A percentile compares a stretch with the other conserved stretches of the same genome.
Evolutionary conservation across 2,888 invertebrate species (phyloP).

Genomic region (Polydrusus cervinus): DNA sequence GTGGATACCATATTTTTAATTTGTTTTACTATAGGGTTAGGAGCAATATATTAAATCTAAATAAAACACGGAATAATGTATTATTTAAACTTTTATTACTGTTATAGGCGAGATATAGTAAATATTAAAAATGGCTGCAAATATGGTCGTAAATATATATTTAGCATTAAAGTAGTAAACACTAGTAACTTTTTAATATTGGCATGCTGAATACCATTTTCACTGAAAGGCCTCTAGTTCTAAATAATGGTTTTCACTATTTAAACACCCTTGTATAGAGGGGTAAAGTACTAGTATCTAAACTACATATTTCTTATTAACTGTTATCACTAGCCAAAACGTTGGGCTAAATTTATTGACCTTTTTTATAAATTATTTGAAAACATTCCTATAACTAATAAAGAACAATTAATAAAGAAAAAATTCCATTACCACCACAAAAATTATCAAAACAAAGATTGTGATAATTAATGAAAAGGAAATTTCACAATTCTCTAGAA

Average conservation of each 20-base stretch:
- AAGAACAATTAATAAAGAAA: no score
- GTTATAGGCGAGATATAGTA: constrained; percentile 57
- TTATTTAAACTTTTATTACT: constrained; percentile 59
- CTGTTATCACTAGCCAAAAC: constrained; percentile 67
- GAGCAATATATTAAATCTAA: neutral
- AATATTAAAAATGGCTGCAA: constrained; percentile 58
- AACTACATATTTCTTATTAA: constrained; percentile 60
- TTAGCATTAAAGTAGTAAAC: constrained; percentile 58
- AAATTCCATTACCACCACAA: no score
- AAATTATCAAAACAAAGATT: no score
- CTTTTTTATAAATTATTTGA: neutral
- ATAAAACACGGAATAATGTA: constrained; percentile 40
- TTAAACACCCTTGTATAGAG: constrained; percentile 67
- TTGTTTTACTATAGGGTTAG: no score
- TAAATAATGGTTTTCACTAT: constrained; percentile 57
- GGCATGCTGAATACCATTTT: constrained; percentile 65
- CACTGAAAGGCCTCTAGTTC: constrained; percentile 65
- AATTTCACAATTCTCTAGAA: no score
- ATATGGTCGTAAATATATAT: constrained; percentile 55
- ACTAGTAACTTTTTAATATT: constrained; percentile 58
- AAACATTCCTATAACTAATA: neutral
- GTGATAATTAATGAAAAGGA: no score
- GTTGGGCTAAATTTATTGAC: constrained; percentile 43
- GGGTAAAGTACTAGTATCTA: constrained; percentile 61
- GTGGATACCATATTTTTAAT: no score